A percentile compares a stretch with the other conserved stretches of the same genome.
Evolutionary conservation across 2,113 vertebrate species (phyloP).

Genomic region (Hippocampus barbouri): DNA sequence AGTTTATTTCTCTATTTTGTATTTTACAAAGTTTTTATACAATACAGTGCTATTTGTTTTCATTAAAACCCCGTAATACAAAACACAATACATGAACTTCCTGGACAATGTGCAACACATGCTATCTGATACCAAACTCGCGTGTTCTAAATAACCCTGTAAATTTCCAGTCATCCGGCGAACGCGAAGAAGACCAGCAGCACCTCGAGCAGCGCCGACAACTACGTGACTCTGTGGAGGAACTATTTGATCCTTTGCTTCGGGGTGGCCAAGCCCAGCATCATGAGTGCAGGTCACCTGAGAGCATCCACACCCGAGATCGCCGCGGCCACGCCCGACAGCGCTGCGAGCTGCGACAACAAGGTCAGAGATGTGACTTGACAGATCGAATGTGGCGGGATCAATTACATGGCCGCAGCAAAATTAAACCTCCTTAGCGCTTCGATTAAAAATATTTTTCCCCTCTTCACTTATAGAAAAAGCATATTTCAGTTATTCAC

Average conservation of each 20-base stretch:
- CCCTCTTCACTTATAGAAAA: too few relatives aligned
- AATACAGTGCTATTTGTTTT: too few relatives aligned
- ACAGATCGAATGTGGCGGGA: constrained; percentile 40
- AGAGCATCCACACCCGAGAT: constrained; percentile 94
- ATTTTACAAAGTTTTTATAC: too few relatives aligned
- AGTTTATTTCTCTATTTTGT: too few relatives aligned
- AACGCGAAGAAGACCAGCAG: constrained; percentile 94
- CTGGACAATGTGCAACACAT: not conserved
- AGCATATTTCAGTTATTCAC: too few relatives aligned
- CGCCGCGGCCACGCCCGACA: constrained; percentile 84
- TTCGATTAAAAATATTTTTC: too few relatives aligned
- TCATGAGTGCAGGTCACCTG: constrained; percentile 93
- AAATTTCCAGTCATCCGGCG: constrained; percentile 81
- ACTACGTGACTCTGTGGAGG: constrained; percentile 88
- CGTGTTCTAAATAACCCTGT: not conserved
- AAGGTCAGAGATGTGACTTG: constrained; percentile 80
- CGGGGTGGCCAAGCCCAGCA: constrained; percentile 92
- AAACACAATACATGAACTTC: too few relatives aligned
- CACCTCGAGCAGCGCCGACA: constrained; percentile 81
- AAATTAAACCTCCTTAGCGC: too few relatives aligned
- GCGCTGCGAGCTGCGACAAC: constrained; percentile 86
- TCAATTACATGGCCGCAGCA: constrained; percentile 23
- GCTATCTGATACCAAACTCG: constrained; percentile 10
- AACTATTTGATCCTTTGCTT: constrained; percentile 98
- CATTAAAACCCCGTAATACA: too few relatives aligned